Conservation (phyloP, 2,113 vertebrate species). For the Hyaena hyaena region DNA sequence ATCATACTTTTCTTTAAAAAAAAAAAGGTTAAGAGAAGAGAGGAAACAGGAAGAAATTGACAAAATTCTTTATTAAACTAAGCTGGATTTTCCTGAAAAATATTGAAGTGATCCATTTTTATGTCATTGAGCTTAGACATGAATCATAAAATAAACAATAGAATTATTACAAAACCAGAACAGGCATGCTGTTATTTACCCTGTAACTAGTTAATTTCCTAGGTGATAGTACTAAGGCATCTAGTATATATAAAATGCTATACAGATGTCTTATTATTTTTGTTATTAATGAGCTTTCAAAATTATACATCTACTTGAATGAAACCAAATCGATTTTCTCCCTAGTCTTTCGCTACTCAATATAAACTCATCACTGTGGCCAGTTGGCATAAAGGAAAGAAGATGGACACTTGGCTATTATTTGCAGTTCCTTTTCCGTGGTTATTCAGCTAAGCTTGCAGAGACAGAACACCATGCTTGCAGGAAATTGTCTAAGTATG, state of each 20-base stretch:
- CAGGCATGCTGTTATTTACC: neutral
- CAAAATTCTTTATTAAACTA: neutral
- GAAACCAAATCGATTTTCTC: neutral
- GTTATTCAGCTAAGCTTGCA: neutral
- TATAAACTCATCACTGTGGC: neutral
- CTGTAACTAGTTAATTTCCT: neutral
- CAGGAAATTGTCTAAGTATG: neutral
- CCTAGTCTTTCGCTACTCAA: neutral
- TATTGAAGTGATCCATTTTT: constrained; percentile 37
- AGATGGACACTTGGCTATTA: neutral
- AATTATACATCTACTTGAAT: neutral
- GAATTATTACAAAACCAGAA: neutral
- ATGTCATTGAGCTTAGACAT: constrained; percentile 5
- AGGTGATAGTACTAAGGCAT: neutral
- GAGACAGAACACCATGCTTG: neutral
- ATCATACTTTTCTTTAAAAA: neutral
- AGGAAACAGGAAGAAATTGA: neutral
- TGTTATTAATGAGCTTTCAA: neutral
- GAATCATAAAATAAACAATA: constrained; percentile 22
- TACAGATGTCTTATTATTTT: neutral
- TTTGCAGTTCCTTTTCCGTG: neutral
- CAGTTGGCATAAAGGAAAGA: neutral
- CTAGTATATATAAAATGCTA: neutral
- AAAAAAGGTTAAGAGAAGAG: neutral
- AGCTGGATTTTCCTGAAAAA: constrained; percentile 31